Evolutionary conservation across 1,140 invertebrate genomes (phyloP).

Genomic region (Conus betulinus): DNA sequence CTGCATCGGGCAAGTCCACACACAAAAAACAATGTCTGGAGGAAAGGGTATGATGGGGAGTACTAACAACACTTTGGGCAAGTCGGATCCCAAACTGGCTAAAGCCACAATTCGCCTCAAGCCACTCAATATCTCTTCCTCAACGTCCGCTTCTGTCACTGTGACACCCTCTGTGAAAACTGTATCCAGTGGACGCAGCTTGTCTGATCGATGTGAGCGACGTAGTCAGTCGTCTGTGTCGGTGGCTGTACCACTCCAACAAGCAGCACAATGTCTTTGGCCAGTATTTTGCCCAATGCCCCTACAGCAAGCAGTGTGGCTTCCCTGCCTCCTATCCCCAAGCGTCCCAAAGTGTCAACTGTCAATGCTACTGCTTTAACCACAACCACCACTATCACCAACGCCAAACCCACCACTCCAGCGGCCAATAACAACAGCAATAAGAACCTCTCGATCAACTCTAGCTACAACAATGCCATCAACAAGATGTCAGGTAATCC

Average conservation of each 20-base stretch:
- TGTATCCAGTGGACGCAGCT: background rate
- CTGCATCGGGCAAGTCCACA: background rate
- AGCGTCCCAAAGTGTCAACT: slow-evolving; percentile 53
- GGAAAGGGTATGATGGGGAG: background rate
- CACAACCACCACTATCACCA: slow-evolving; percentile 27
- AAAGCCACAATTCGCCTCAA: slow-evolving; percentile 74
- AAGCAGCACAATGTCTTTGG: slow-evolving; percentile 52
- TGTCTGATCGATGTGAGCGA: slow-evolving; percentile 34
- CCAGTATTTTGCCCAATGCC: slow-evolving; percentile 61
- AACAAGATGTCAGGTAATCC: slow-evolving; percentile 6
- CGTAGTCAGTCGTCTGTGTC: slow-evolving; percentile 26
- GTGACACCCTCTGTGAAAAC: slow-evolving; percentile 26
- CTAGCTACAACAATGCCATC: background rate
- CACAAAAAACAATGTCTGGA: background rate
- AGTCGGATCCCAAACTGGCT: slow-evolving; percentile 70
- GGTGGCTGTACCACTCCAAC: slow-evolving; percentile 47
- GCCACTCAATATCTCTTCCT: slow-evolving; percentile 65
- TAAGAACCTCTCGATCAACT: background rate
- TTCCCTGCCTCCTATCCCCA: slow-evolving; percentile 65
- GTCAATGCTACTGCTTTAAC: slow-evolving; percentile 25
- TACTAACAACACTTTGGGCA: slow-evolving; percentile 42
- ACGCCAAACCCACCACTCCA: slow-evolving; percentile 33
- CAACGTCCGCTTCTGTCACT: slow-evolving; percentile 57
- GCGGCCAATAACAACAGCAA: slow-evolving; percentile 29
- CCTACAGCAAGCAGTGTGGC: slow-evolving; percentile 65